phyloP scores from a whole-genome alignment of 1,140 invertebrate genomes.

The Heliconius nattereri region DNA sequence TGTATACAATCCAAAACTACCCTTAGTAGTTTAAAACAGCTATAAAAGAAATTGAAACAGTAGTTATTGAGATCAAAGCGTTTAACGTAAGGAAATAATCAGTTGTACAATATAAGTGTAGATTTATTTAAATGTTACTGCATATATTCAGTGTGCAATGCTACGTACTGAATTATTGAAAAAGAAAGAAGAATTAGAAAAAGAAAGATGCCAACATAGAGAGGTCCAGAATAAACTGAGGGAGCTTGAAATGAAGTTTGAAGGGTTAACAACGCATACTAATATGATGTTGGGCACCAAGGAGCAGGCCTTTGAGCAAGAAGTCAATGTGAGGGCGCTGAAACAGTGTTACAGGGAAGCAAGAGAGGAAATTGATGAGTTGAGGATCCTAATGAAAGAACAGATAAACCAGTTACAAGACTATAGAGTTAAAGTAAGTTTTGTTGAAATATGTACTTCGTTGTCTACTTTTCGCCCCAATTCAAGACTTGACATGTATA shows the following conservation, averaged over 20 bases:
- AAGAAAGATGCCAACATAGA: slow-evolving; percentile 66
- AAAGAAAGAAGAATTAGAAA: slow-evolving; percentile 72
- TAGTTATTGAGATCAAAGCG: not conserved
- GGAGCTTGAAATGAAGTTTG: slow-evolving; percentile 71
- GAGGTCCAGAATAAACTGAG: slow-evolving; percentile 67
- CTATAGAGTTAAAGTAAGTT: slow-evolving; percentile 86
- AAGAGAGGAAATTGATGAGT: slow-evolving; percentile 86
- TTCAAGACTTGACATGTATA: slow-evolving; percentile 47
- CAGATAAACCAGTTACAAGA: slow-evolving; percentile 87
- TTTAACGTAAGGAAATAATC: too few relatives aligned
- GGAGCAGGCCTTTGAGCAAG: slow-evolving; percentile 84
- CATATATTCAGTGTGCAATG: slow-evolving; percentile 63
- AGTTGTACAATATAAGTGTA: too few relatives aligned
- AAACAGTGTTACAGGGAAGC: slow-evolving; percentile 85
- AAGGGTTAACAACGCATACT: slow-evolving; percentile 66
- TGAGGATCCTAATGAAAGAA: slow-evolving; percentile 85
- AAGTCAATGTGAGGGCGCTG: slow-evolving; percentile 83
- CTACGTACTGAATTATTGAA: slow-evolving; percentile 62
- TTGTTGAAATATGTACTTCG: too few relatives aligned
- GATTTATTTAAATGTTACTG: not conserved
- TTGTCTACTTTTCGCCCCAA: too few relatives aligned
- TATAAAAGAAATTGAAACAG: not conserved
- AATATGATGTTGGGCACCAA: slow-evolving; percentile 79
- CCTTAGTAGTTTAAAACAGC: too few relatives aligned
- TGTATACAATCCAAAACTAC: too few relatives aligned